Percentiles rank a stretch among this genome's conserved stretches.
phyloP scores from a whole-genome alignment of 2,888 invertebrate species.

The Heterodera filipjevi region DNA sequence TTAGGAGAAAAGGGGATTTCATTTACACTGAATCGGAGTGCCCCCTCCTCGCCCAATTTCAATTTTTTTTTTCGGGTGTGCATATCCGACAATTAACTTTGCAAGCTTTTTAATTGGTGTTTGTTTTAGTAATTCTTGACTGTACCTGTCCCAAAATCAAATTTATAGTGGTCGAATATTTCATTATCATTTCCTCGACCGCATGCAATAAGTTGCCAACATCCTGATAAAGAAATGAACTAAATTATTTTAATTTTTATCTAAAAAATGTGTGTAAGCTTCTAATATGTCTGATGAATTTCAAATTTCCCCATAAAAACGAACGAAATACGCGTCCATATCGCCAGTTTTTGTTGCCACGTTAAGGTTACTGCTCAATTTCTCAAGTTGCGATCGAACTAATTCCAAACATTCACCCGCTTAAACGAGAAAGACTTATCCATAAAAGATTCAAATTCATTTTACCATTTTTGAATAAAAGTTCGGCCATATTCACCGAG shows the following conservation, averaged over 20 bases:
- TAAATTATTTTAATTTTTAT: neutral
- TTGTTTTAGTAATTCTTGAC: neutral
- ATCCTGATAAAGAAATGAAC: slow-evolving; percentile 11
- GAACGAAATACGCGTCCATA: slow-evolving; percentile 20
- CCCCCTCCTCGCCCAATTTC: too few species aligned
- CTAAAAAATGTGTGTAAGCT: too few species aligned
- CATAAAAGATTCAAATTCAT: neutral
- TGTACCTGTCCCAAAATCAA: slow-evolving; percentile 19
- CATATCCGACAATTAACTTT: too few species aligned
- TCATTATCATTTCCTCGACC: slow-evolving; percentile 15
- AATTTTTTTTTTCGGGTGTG: too few species aligned
- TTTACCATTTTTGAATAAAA: slow-evolving; percentile 15
- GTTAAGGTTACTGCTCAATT: slow-evolving; percentile 4
- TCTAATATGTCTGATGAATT: too few species aligned
- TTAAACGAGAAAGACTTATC: neutral
- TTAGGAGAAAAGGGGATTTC: too few species aligned
- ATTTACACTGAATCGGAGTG: too few species aligned
- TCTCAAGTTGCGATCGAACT: slow-evolving; percentile 10
- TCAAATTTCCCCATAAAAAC: neutral
- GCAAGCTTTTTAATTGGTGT: too few species aligned
- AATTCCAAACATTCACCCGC: slow-evolving; percentile 6
- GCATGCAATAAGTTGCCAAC: neutral
- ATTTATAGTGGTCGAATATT: slow-evolving; percentile 15
- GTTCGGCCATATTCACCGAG: slow-evolving; percentile 31
- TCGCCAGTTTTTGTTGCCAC: slow-evolving; percentile 17